Conservation (phyloP, 2,888 invertebrate genomes). For the Athalia rosae region DNA sequence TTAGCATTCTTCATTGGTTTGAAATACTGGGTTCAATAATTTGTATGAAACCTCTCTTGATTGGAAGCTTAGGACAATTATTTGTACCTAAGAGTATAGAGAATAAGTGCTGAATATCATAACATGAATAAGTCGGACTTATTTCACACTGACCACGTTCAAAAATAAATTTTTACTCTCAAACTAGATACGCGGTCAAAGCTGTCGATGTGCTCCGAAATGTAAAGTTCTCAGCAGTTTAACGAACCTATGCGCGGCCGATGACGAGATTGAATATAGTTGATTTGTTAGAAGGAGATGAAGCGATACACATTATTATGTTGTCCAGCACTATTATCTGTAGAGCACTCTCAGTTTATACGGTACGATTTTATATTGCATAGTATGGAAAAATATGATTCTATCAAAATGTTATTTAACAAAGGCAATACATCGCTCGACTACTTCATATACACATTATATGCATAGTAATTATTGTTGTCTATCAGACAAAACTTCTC, state of each 20-base stretch:
- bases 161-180: background rate
- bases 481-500: slow-evolving; percentile 59
- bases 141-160: slow-evolving; percentile 53
- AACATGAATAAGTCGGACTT: slow-evolving; percentile 49
- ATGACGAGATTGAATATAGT: background rate
- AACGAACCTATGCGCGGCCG: background rate
- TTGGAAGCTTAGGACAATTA: slow-evolving; percentile 70
- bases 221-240: too few relatives aligned
- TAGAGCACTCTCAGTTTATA: slow-evolving; percentile 50
- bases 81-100: slow-evolving; percentile 61
- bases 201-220: too few relatives aligned
- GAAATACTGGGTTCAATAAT: slow-evolving; percentile 72
- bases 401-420: slow-evolving; percentile 72
- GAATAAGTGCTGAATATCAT: slow-evolving; percentile 59
- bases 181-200: too few relatives aligned
- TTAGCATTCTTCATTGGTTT: slow-evolving; percentile 72
- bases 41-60: slow-evolving; percentile 71
- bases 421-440: slow-evolving; percentile 70
- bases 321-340: slow-evolving; percentile 49
- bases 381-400: slow-evolving; percentile 74
- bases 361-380: slow-evolving; percentile 68
- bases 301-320: background rate
- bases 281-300: background rate
- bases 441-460: slow-evolving; percentile 55
- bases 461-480: slow-evolving; percentile 56